Evolutionary conservation across 2,113 vertebrate genomes (phyloP).

Genomic region (Bucco capensis): DNA sequence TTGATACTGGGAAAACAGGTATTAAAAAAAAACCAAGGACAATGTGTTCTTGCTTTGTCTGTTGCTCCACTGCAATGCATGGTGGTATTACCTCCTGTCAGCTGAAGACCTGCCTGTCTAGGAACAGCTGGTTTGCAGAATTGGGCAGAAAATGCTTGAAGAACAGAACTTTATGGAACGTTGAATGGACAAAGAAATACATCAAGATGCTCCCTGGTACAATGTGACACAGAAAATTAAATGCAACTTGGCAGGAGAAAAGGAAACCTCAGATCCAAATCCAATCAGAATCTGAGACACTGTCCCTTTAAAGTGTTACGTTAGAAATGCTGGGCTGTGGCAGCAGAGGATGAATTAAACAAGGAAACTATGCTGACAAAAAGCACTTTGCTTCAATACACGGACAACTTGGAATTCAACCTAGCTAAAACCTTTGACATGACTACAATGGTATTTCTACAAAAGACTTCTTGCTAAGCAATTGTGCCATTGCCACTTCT

Average conservation of each 20-base stretch:
- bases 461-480: background rate
- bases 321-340: background rate
- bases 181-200: background rate
- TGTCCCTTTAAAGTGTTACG: background rate
- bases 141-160: background rate
- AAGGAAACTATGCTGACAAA: background rate
- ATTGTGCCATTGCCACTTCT: background rate
- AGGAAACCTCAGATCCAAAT: background rate
- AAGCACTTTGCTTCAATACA: background rate
- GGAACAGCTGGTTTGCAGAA: background rate
- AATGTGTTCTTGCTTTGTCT: background rate
- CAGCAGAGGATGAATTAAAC: background rate
- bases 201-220: background rate
- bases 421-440: background rate
- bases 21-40: background rate
- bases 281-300: accelerated
- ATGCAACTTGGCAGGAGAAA: background rate
- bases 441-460: background rate
- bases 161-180: background rate
- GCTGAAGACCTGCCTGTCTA: background rate
- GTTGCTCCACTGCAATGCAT: background rate
- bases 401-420: background rate
- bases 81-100: background rate
- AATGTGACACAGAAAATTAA: background rate
- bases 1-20: background rate